Evolutionary conservation across 2,888 invertebrate species (phyloP).

Genomic region (Anorthoa munda): DNA sequence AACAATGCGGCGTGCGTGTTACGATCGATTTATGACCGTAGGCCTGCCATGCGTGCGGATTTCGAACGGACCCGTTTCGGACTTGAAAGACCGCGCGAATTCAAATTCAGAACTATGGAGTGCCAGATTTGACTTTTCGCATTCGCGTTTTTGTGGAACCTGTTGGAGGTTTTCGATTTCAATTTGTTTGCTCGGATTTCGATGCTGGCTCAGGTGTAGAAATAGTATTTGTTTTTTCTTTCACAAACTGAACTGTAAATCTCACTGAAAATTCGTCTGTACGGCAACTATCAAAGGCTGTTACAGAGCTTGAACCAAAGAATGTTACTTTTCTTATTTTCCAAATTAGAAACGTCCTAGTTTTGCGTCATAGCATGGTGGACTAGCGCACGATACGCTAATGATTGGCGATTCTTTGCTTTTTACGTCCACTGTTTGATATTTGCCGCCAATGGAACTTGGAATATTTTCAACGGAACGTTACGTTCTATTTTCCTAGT

Average conservation of each 20-base stretch:
- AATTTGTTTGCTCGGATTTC: not conserved
- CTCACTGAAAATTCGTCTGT: not conserved
- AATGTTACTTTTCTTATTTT: not conserved
- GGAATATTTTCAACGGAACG: conserved; percentile 25
- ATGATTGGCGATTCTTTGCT: conserved; percentile 43
- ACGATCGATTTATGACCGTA: conserved; percentile 75
- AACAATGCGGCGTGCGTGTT: conserved; percentile 78
- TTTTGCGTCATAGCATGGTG: conserved; percentile 30
- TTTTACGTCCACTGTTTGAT: conserved; percentile 46
- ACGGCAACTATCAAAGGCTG: not conserved
- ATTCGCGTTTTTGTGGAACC: not conserved
- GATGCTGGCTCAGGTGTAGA: not conserved
- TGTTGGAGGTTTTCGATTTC: not conserved
- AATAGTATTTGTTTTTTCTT: not conserved
- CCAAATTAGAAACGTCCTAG: conserved; percentile 25
- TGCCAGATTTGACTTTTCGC: conserved; percentile 16
- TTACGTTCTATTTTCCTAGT: conserved; percentile 29
- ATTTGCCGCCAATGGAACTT: conserved; percentile 38
- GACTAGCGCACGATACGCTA: conserved; percentile 43
- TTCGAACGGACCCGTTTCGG: conserved; percentile 51
- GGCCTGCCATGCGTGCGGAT: conserved; percentile 62
- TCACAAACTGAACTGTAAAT: conserved; percentile 9
- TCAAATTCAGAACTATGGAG: conserved; percentile 21
- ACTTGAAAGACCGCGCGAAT: conserved; percentile 41
- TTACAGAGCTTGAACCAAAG: not conserved